Base-by-base conservation (phyloP, 2,797 vertebrate genomes). In the Mionectes olivaceus region DNA sequence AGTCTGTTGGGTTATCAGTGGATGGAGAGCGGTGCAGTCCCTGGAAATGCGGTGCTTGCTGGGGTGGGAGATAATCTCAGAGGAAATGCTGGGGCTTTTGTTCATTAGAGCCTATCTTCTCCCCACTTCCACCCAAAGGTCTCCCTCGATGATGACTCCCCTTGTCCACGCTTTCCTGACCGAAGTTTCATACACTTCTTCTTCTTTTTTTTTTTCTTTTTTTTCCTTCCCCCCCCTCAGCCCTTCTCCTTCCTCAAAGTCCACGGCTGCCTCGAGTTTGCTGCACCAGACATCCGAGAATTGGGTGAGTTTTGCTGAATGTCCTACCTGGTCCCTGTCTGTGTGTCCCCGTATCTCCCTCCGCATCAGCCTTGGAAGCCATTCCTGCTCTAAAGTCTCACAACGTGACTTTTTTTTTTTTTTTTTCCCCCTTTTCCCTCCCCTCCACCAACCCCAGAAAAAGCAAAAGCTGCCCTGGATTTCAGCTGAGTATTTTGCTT, bases 301-400 rank as follows among this genome's bases (percentile, higher is more conserved):
- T 32, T 88, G 98, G 98, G 98, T 99, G 97, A 99, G 98, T 97
- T 82, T 53, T 41, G 76, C 52, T 47, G 39, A 63, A 52, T 43
- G 5, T 60, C 71, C 86, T 64, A 35, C 89, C 71, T 90, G 90
- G 16, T 35, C 78, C 73, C 69, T 73, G 60, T 79, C 52, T 37
- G 19, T 69, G 10, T 53, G 18, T 43, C 41, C 50, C 81, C 46
- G 8, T 23, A 46, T 18, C 47, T 67, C 81, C 27, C n/a, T 37
- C 65, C 11, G 17, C 57, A 19, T 2, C 68, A 44, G n/a, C 9
- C n/a, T 41, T 9, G 76, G 55, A 30, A 75, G 57, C 41, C 74
- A 33, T 57, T 75, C 56, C 65, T 69, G 27, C 74, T 68, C 56
- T 13, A 46, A 47, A 81, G 18, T 27, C 87, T 68, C 55, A 23